phyloP scores from a whole-genome alignment of 1,140 invertebrate genomes.

The Penaeus chinensis region DNA sequence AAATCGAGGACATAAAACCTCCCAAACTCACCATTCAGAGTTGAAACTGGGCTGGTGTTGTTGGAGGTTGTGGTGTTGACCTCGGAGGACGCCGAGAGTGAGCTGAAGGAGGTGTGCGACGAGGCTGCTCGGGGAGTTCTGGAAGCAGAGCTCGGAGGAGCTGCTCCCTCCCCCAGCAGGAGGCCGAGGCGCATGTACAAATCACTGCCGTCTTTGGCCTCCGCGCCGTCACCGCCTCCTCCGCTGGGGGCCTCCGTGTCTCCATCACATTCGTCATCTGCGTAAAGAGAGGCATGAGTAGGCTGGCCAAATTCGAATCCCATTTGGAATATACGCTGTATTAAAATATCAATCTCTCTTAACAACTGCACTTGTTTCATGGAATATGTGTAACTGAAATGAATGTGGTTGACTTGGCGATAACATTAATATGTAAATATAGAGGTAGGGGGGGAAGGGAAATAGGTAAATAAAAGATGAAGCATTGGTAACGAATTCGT shows the following conservation, averaged over 20 bases:
- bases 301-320: not conserved
- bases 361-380: not conserved
- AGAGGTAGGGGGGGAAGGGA: too few relatives aligned
- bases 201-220: conserved; percentile 61
- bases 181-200: conserved; percentile 88
- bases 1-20: not conserved
- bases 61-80: conserved; percentile 83
- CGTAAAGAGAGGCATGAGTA: not conserved
- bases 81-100: conserved; percentile 74
- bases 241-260: conserved; percentile 45
- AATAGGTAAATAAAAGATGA: too few relatives aligned
- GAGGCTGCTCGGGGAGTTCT: conserved; percentile 48
- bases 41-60: conserved; percentile 89
- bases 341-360: not conserved
- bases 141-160: conserved; percentile 49
- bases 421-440: too few relatives aligned
- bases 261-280: conserved; percentile 55
- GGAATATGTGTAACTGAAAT: not conserved
- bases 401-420: too few relatives aligned
- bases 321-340: not conserved
- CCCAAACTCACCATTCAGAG: conserved; percentile 79
- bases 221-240: conserved; percentile 33
- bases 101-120: conserved; percentile 64
- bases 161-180: conserved; percentile 76
- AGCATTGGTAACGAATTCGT: too few relatives aligned